Conservation (phyloP, 1,140 invertebrate genomes). For the Bombus confusus region DNA sequence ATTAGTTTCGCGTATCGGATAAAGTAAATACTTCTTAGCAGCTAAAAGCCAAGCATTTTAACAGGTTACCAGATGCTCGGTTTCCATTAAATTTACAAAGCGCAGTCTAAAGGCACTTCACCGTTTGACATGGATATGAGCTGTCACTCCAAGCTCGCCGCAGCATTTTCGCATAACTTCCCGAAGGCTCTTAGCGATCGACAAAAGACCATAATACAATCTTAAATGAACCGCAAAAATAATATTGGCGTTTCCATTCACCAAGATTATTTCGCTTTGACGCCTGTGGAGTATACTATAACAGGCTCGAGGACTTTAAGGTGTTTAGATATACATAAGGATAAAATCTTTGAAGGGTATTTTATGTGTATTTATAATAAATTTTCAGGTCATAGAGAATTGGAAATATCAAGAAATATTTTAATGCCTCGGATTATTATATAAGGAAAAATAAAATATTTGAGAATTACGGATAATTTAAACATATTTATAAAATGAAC, state of each 20-base stretch:
- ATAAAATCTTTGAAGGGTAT: background rate
- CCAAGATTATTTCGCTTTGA: background rate
- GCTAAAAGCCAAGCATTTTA: constrained; percentile 16
- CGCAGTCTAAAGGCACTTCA: background rate
- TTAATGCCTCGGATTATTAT: too few relatives aligned
- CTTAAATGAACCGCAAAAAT: background rate
- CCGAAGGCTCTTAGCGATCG: background rate
- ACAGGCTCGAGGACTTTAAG: background rate
- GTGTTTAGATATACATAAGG: background rate
- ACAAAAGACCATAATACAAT: background rate
- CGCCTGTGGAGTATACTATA: background rate
- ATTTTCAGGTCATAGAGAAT: too few relatives aligned
- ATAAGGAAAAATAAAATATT: too few relatives aligned
- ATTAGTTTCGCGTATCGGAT: constrained; percentile 10
- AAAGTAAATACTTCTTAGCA: constrained; percentile 30
- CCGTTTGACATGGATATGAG: constrained; percentile 58
- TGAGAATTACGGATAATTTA: too few relatives aligned
- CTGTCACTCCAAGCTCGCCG: constrained; percentile 39
- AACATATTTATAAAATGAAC: too few relatives aligned
- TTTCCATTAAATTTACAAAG: constrained; percentile 42
- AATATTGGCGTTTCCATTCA: background rate
- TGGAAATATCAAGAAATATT: too few relatives aligned
- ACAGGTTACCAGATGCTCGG: background rate
- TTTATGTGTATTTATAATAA: too few relatives aligned
- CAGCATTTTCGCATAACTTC: constrained; percentile 14